phyloP scores from a whole-genome alignment of 2,113 vertebrate genomes.

The Neomonachus schauinslandi region DNA sequence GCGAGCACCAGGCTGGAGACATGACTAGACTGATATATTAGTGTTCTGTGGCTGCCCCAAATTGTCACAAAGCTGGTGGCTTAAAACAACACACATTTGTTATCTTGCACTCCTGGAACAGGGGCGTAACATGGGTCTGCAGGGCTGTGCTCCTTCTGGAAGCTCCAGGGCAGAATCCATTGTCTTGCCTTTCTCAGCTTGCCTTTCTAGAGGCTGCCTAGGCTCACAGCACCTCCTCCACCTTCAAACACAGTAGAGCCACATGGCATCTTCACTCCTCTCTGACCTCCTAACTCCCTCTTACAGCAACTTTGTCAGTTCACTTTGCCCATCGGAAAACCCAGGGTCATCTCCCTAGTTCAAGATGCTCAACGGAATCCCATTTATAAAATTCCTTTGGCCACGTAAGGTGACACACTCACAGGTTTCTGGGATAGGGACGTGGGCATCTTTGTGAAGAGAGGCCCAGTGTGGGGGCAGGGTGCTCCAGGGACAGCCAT shows the following conservation, averaged over 20 bases:
- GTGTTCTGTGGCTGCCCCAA: neutral
- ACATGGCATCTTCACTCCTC: fast-evolving
- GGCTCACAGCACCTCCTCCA: neutral
- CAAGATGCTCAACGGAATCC: neutral
- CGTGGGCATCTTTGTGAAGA: fast-evolving
- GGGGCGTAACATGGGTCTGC: neutral
- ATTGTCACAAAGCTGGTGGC: neutral
- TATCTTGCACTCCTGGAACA: neutral
- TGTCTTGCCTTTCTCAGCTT: neutral
- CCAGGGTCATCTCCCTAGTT: neutral
- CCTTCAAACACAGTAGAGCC: neutral
- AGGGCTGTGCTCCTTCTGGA: neutral
- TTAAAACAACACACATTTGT: neutral
- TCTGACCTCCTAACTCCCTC: neutral
- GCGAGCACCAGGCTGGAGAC: neutral
- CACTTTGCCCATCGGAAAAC: neutral
- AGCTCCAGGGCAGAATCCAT: neutral
- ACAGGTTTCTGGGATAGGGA: neutral
- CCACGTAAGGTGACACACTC: neutral
- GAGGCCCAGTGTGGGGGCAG: neutral
- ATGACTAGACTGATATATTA: fast-evolving
- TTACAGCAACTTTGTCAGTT: neutral
- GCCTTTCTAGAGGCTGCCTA: neutral
- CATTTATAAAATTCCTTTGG: neutral
- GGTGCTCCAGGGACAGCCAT: neutral